Evolutionary conservation across 2,113 vertebrate genomes (phyloP), one percentile per base, ranked within the genome.

Genomic region (Herpetotheres cachinnans): DNA sequence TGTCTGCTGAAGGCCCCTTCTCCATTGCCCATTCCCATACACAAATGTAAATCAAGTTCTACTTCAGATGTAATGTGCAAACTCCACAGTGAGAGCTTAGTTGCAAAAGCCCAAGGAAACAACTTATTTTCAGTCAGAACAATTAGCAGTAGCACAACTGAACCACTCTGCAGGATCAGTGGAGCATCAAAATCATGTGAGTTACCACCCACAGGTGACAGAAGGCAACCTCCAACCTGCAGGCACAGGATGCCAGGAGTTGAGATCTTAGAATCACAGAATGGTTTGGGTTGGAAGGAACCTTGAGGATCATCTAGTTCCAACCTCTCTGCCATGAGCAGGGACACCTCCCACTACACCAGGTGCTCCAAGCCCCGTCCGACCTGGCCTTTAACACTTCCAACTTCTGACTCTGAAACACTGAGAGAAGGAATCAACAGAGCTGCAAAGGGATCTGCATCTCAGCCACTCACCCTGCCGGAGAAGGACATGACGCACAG

Each of bases 401-500:
- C 42, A 42, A 42, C 42, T 42, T 49, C 24, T 27, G 36, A 54
- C 32, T 70, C 54, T 30, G 19, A 70, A 74, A 24, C 11, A 25
- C 27, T 3, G 4, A 8, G 0, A 59, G 24, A 52, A 42, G 40
- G 40, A 71, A 36, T 9, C 30, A 36, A 50, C 2, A 6, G 3
- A 22, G n/a, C 30, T 55, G 44, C 40, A 6, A 2, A 52, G 38
- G 38, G 66, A 36, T 17, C 4, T 19, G 42, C 27, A 29, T 0
- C 13, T 29, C 49, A 56, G 65, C 8, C 20, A 94, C 99, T 98
- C 95, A 99, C 99, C 99, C 96, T 99, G 99, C 90, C 99, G 98
- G 52, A 99, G 99, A 40, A 99, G 98, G 69, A 99, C 99, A 6
- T 99, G 99, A 84, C 99, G 99, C 93, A 99, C 99, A 0, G 99